Evolutionary conservation across 2,888 invertebrate genomes (phyloP).

Genomic region (Blastobasis lacticolella): DNA sequence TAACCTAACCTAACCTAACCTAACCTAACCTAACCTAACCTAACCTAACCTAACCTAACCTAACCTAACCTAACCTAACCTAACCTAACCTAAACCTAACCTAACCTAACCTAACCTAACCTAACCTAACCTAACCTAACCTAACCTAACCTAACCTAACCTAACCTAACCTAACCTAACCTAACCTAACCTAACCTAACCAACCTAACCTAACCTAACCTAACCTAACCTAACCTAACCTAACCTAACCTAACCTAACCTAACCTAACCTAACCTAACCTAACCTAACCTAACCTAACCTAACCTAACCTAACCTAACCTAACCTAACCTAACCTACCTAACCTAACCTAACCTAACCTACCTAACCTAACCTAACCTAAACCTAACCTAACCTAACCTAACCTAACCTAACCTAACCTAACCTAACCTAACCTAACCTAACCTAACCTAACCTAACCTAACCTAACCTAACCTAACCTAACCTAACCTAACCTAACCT

Average conservation of each 20-base stretch:
- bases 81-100: slow-evolving; percentile 7
- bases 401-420: slow-evolving; percentile 17
- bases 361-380: slow-evolving; percentile 15
- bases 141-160: slow-evolving; percentile 19
- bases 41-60: slow-evolving; percentile 13
- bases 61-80: slow-evolving; percentile 9
- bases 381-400: slow-evolving; percentile 18
- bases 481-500: slow-evolving; percentile 13
- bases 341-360: slow-evolving; percentile 11
- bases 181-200: slow-evolving; percentile 11
- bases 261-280: slow-evolving; percentile 11
- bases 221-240: slow-evolving; percentile 12
- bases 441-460: slow-evolving; percentile 15
- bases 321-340: slow-evolving; percentile 8
- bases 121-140: slow-evolving; percentile 17
- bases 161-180: slow-evolving; percentile 17
- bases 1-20: slow-evolving; percentile 9
- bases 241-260: slow-evolving; percentile 12
- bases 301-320: slow-evolving; percentile 15
- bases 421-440: slow-evolving; percentile 15
- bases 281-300: slow-evolving; percentile 16
- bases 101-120: slow-evolving; percentile 18
- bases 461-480: slow-evolving; percentile 16
- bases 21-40: slow-evolving; percentile 14
- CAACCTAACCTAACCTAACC: slow-evolving; percentile 12